Conservation (phyloP, 2,113 vertebrate species). For the Lagenorhynchus albirostris region DNA sequence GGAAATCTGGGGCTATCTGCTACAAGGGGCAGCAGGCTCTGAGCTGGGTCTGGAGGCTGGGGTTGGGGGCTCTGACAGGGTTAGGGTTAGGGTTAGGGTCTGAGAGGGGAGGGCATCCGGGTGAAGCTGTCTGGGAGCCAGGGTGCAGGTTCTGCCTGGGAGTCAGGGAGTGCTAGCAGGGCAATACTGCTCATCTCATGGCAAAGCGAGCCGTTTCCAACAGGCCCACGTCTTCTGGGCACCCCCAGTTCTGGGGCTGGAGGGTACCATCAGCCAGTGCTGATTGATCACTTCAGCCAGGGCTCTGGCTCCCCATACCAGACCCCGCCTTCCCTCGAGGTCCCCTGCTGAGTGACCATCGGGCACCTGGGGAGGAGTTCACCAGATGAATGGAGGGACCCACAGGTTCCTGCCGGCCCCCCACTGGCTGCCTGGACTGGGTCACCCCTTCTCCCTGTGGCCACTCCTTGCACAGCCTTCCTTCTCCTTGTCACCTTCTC, state of each 20-base stretch:
- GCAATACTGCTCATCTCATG: background rate
- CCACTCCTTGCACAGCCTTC: background rate
- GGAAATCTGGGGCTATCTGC: background rate
- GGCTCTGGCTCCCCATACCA: background rate
- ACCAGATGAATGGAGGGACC: background rate
- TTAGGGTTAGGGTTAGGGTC: background rate
- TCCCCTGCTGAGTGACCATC: background rate
- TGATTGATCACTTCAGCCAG: background rate
- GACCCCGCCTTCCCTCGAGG: background rate
- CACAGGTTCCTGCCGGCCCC: background rate
- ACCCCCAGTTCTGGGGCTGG: background rate
- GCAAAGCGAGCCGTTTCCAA: background rate
- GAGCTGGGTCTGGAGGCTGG: background rate
- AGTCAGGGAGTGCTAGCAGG: background rate
- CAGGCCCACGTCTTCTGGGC: background rate
- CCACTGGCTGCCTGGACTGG: background rate
- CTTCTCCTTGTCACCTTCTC: conserved; percentile 52
- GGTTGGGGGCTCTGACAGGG: background rate
- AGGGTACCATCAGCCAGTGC: background rate
- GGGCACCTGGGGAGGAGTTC: background rate
- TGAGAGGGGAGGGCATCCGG: too few relatives aligned
- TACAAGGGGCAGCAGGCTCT: background rate
- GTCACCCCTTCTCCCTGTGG: background rate
- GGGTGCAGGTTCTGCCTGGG: background rate
- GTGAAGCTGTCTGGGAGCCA: background rate